A percentile compares a stretch with the other conserved stretches of the same genome.
Evolutionary conservation across 1,140 invertebrate genomes (phyloP).

Genomic region (Meteorus sp.): DNA sequence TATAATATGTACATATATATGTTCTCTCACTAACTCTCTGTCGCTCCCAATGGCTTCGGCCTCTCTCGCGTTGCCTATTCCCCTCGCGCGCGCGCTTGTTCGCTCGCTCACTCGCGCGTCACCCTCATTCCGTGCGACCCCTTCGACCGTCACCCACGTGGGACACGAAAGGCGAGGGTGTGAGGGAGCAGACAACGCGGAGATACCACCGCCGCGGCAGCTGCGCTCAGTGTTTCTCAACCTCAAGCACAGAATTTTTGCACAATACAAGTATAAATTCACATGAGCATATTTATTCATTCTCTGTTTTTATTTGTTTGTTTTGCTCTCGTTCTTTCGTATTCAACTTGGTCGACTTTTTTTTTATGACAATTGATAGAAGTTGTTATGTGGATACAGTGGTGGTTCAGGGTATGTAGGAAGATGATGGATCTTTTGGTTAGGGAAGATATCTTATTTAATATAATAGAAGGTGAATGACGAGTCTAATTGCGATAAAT

Average conservation of each 20-base stretch:
- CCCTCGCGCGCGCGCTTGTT: constrained; percentile 21
- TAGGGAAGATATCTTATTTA: too few species aligned
- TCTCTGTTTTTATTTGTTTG: not conserved
- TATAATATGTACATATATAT: constrained; percentile 9
- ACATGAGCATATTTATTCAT: not conserved
- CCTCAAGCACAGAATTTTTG: constrained; percentile 29
- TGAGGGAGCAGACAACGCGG: constrained; percentile 52
- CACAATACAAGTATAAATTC: too few species aligned
- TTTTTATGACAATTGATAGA: too few species aligned
- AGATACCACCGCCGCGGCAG: constrained; percentile 48
- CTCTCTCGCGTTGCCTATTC: constrained; percentile 13
- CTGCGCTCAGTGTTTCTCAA: constrained; percentile 50
- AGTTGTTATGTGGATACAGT: too few species aligned
- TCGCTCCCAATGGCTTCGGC: not conserved
- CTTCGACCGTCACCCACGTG: constrained; percentile 53
- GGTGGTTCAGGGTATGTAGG: too few species aligned
- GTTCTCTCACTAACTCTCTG: too few species aligned
- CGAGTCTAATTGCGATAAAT: too few species aligned
- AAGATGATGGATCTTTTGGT: too few species aligned
- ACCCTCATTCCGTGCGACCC: constrained; percentile 52
- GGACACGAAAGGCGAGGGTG: constrained; percentile 49
- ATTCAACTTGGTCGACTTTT: too few species aligned
- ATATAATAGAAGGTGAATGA: too few species aligned
- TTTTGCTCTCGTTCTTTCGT: constrained; percentile 1
- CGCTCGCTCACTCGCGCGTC: constrained; percentile 37